These are phyloP conservation scores for Ptychobarbus kaznakovi DNA, from an alignment of 2,797 vertebrate species.

Conservation along the genomic window DNA sequence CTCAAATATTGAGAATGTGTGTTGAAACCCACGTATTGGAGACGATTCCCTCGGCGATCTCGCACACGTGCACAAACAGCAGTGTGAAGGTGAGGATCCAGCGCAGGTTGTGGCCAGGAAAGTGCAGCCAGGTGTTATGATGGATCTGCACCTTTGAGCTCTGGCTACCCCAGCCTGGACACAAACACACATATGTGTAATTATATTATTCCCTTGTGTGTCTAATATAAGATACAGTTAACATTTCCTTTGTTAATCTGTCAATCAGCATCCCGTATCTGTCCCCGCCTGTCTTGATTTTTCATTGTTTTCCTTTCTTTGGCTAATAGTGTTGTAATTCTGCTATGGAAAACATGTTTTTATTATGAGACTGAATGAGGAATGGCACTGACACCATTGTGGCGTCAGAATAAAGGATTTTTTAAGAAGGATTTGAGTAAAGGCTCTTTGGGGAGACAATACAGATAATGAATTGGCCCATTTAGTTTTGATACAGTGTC, in stretches of 20 bases:
- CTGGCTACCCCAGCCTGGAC: slow-evolving; percentile 95
- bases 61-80: slow-evolving; percentile 95
- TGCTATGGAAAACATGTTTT: slow-evolving; percentile 40
- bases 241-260: slow-evolving; percentile 17
- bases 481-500: neutral
- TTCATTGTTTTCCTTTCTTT: slow-evolving; percentile 11
- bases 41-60: slow-evolving; percentile 95
- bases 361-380: slow-evolving; percentile 8
- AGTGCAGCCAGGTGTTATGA: slow-evolving; percentile 98
- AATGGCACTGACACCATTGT: slow-evolving; percentile 6
- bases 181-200: slow-evolving; percentile 31
- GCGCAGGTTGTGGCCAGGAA: slow-evolving; percentile 94
- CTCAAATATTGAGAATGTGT: no score
- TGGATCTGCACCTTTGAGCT: slow-evolving; percentile 99
- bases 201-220: neutral
- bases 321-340: slow-evolving; percentile 42
- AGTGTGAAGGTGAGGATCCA: slow-evolving; percentile 97
- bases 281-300: slow-evolving; percentile 13
- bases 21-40: slow-evolving; percentile 85
- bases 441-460: neutral
- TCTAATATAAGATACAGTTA: neutral
- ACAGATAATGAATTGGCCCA: slow-evolving; percentile 1
- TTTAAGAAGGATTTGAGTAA: neutral
- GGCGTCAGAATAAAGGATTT: neutral
- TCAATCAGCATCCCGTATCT: neutral